Percentiles rank a stretch among this genome's conserved stretches.
phyloP scores from a whole-genome alignment of 2,888 invertebrate genomes.

The Meloe dianella region DNA sequence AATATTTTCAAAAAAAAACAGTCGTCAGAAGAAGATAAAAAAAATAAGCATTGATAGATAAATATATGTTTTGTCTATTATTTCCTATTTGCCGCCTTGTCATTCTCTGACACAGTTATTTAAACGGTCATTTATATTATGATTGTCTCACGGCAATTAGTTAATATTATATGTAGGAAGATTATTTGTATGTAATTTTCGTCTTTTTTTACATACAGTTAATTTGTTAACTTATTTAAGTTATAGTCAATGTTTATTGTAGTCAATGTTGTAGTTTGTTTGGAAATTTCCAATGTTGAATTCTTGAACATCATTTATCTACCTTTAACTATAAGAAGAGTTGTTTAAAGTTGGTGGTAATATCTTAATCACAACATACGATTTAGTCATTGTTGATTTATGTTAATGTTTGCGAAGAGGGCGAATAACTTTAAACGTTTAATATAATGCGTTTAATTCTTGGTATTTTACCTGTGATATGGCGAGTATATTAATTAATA shows the following conservation, averaged over 20 bases:
- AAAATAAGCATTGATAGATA: slow-evolving; percentile 20
- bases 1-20: not conserved
- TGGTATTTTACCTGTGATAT: slow-evolving; percentile 43
- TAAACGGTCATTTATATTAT: slow-evolving; percentile 40
- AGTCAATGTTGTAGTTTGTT: not conserved
- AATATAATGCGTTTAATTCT: slow-evolving; percentile 39
- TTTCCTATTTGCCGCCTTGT: slow-evolving; percentile 41
- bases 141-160: slow-evolving; percentile 35
- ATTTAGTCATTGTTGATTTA: slow-evolving; percentile 43
- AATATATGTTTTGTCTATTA: slow-evolving; percentile 26
- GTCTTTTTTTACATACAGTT: not conserved
- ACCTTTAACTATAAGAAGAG: not conserved
- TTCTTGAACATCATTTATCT: not conserved
- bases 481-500: slow-evolving; percentile 48
- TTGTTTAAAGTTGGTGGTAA: slow-evolving; percentile 30
- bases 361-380: slow-evolving; percentile 46
- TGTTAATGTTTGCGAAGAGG: slow-evolving; percentile 42
- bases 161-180: slow-evolving; percentile 23
- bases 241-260: not conserved
- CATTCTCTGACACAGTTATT: slow-evolving; percentile 43
- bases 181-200: not conserved
- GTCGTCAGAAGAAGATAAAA: not conserved
- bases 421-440: slow-evolving; percentile 36
- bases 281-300: not conserved
- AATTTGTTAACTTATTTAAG: too few species aligned